These are phyloP conservation scores for Athrips mouffetella DNA, from an alignment of 2,888 invertebrate species.

Conservation along the genomic window DNA sequence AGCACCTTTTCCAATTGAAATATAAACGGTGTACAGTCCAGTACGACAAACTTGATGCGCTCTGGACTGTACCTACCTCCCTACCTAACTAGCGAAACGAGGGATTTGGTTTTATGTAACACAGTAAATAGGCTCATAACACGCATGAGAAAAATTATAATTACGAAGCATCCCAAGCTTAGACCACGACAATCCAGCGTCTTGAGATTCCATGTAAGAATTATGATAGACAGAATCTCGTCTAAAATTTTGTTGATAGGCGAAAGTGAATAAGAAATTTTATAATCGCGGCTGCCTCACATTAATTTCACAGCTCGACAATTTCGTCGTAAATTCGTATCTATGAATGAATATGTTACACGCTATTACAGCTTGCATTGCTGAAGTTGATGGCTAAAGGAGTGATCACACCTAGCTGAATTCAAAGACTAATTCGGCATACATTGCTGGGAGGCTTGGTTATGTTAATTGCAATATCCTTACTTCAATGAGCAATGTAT, in stretches of 20 bases:
- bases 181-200: not conserved
- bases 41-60: too few species aligned
- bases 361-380: not conserved
- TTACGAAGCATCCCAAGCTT: not conserved
- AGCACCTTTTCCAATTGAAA: too few species aligned
- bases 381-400: too few species aligned
- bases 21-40: too few species aligned
- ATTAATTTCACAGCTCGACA: not conserved
- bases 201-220: too few species aligned
- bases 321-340: not conserved
- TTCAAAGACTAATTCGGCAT: too few species aligned
- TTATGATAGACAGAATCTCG: not conserved
- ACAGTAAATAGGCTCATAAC: not conserved
- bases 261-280: slow-evolving; percentile 5
- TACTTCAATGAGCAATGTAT: too few species aligned
- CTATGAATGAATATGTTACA: slow-evolving; percentile 1
- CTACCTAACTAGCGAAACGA: not conserved
- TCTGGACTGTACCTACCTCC: too few species aligned
- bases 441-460: too few species aligned
- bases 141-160: not conserved
- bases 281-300: not conserved
- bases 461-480: too few species aligned
- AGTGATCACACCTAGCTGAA: too few species aligned
- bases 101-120: not conserved
- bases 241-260: not conserved